Base-by-base conservation (phyloP, 2,113 vertebrate species). In the Myrmecophaga tridactyla region DNA sequence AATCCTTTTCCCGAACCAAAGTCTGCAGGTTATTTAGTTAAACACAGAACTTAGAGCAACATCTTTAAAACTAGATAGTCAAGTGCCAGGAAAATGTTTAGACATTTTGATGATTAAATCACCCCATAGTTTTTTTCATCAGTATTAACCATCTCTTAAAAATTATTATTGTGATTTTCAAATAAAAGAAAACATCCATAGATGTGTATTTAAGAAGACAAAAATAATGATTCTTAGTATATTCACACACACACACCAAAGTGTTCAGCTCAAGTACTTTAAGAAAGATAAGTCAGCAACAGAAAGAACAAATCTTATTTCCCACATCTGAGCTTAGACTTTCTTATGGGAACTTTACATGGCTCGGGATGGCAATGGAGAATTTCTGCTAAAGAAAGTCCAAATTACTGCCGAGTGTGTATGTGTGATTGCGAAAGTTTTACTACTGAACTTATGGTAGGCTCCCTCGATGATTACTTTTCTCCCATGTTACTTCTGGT, bases 101-200 rank as follows among this genome's bases (percentile, higher is more conserved):
- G 27, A 94, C 77, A 69, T 81, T 62, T 87, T 25, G 34, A 34
- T 53, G 90, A 92, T 75, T 1, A 70, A 92, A 82, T 65, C 63
- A 56, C 31, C 18, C 18, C 51, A 77, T n/a, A n/a, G n/a, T 89
- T 10, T 46, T 76, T 48, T 94, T 82, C 73, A 87, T 73, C 25
- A 46, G 14, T 76, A 94, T 20, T 88, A 72, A 63, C 43, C 63
- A 34, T 85, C 23, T 70, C 27, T 82, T 65, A 5, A 69, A 94
- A 81, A 88, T 36, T 6, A 27, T 56, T 29, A 72, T 43, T 41
- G 41, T 78, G 34, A 41, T 95, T 34, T 85, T 95, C 53, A 78
- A 72, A 11, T 60, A 95, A 63, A 92, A 80, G 65, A 43, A 80
- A 92, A 83, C n/a, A 63, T 67, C 94, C 83, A 92, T 60, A 93